Evolutionary conservation across 2,888 invertebrate genomes (phyloP).

Genomic region (Camponotus fellah): DNA sequence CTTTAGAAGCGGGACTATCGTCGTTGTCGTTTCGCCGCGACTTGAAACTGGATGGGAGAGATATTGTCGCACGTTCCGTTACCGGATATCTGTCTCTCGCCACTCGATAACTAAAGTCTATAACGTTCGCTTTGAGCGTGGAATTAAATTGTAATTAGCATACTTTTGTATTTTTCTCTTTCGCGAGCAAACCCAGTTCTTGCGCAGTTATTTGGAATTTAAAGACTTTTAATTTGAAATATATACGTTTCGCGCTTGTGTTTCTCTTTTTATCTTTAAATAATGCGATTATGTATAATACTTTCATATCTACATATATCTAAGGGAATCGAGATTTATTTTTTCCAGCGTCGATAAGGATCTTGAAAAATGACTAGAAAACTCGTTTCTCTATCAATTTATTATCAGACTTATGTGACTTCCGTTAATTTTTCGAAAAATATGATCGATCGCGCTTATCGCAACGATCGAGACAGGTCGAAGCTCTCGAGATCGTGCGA

Average conservation of each 20-base stretch:
- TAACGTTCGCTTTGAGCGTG: neutral
- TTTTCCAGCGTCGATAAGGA: neutral
- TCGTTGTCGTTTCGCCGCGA: neutral
- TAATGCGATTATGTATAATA: neutral
- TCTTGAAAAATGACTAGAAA: neutral
- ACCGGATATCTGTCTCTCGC: slow-evolving; percentile 15
- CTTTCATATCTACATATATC: neutral
- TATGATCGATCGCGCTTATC: slow-evolving; percentile 33
- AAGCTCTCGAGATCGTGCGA: slow-evolving; percentile 24
- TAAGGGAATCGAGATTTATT: neutral
- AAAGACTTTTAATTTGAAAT: neutral
- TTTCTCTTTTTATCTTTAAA: neutral
- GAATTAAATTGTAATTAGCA: neutral
- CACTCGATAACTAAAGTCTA: neutral
- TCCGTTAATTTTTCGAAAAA: neutral
- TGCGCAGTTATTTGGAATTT: neutral
- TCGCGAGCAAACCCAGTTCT: neutral
- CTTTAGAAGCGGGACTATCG: slow-evolving; percentile 32
- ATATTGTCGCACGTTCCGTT: slow-evolving; percentile 39
- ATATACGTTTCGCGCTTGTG: too few relatives aligned
- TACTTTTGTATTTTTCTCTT: neutral
- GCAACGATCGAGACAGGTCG: slow-evolving; percentile 21
- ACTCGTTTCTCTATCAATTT: neutral
- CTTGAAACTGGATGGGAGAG: neutral
- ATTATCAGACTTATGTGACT: neutral